A percentile compares a stretch with the other conserved stretches of the same genome.
These are phyloP conservation scores for Ophion slaviceki DNA, from an alignment of 2,888 invertebrate species.

Conservation along the genomic window DNA sequence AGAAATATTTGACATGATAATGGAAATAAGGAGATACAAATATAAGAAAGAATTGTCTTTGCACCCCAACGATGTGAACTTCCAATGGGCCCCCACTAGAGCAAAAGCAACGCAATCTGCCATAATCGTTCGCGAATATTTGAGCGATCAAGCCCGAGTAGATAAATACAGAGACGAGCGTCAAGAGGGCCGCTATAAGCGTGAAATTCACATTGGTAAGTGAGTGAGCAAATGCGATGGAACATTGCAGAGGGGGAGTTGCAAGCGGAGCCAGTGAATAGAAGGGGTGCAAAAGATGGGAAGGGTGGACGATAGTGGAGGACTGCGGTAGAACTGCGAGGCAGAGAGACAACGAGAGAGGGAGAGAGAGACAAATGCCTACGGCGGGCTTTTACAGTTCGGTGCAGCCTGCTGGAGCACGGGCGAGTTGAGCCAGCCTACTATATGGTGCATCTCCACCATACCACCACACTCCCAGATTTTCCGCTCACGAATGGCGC, in stretches of 20 bases:
- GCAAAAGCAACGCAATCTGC: not conserved
- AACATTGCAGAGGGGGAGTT: conserved; percentile 49
- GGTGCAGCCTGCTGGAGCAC: conserved; percentile 54
- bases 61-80: not conserved
- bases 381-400: conserved; percentile 40
- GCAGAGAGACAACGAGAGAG: conserved; percentile 19
- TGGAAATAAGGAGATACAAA: not conserved
- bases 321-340: conserved; percentile 48
- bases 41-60: not conserved
- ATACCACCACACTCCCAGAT: conserved; percentile 22
- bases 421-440: conserved; percentile 55
- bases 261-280: conserved; percentile 49
- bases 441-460: conserved; percentile 42
- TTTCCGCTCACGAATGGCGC: conserved; percentile 45
- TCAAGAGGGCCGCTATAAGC: conserved; percentile 5
- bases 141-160: not conserved
- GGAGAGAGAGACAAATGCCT: conserved; percentile 40
- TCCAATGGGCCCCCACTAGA: not conserved
- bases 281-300: conserved; percentile 63
- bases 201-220: conserved; percentile 24
- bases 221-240: conserved; percentile 45
- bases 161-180: conserved; percentile 6
- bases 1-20: not conserved
- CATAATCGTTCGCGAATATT: not conserved
- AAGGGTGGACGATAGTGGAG: conserved; percentile 33